These are phyloP conservation scores for Tenualosa thibaudeaui DNA, from an alignment of 2,797 vertebrate species.

Conservation along the genomic window DNA sequence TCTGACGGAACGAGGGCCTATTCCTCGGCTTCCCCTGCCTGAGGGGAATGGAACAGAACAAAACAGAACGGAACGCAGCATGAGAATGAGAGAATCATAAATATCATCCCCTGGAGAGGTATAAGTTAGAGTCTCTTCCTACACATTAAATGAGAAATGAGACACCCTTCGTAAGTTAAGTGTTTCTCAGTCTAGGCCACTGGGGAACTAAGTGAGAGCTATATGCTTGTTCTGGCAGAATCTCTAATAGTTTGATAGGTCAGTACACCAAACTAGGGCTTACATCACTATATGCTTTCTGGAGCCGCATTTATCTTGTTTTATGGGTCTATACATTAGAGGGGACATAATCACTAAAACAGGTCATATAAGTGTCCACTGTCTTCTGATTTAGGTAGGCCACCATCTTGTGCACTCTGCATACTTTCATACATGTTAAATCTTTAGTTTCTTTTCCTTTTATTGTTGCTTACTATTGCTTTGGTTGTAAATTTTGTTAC, in stretches of 20 bases:
- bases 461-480: too few species aligned
- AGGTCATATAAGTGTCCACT: too few species aligned
- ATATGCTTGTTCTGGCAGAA: neutral
- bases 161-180: neutral
- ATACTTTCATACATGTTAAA: too few species aligned
- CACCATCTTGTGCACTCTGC: too few species aligned
- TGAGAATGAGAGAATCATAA: neutral
- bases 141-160: neutral
- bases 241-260: neutral
- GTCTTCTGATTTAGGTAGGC: too few species aligned
- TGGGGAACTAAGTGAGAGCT: neutral
- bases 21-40: constrained; percentile 98
- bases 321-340: neutral
- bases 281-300: neutral
- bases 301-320: neutral
- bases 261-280: neutral
- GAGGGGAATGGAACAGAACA: neutral
- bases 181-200: neutral
- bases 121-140: neutral
- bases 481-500: too few species aligned
- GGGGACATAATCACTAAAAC: too few species aligned
- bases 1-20: constrained; percentile 95
- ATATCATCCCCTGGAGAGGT: neutral
- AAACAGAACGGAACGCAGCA: neutral
- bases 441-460: too few species aligned